Conservation (phyloP, 1,140 invertebrate genomes). For the Drepana arcuata region DNA sequence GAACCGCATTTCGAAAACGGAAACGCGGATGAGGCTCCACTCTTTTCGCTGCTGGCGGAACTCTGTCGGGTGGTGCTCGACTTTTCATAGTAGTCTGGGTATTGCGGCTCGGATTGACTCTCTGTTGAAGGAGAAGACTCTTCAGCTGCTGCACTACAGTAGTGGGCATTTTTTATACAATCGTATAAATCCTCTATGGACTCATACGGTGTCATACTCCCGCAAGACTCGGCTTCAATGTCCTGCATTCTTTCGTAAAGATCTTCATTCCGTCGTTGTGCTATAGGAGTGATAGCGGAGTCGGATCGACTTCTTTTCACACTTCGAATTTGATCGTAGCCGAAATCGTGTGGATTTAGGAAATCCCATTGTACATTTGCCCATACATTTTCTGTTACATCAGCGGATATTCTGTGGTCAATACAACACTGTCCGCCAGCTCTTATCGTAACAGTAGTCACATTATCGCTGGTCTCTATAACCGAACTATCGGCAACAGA, state of each 20-base stretch:
- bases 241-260: conserved; percentile 55
- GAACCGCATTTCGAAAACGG: conserved; percentile 64
- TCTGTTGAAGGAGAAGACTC: conserved; percentile 57
- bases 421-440: conserved; percentile 53
- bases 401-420: conserved; percentile 62
- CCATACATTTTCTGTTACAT: conserved; percentile 61
- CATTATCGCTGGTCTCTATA: conserved; percentile 40
- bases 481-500: conserved; percentile 37
- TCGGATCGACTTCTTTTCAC: conserved; percentile 63
- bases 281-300: conserved; percentile 50
- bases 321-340: conserved; percentile 57
- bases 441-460: conserved; percentile 49
- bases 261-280: conserved; percentile 44
- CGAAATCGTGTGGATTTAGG: conserved; percentile 56
- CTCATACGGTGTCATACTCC: conserved; percentile 64
- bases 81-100: conserved; percentile 54
- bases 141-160: conserved; percentile 38
- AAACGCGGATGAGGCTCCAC: conserved; percentile 58
- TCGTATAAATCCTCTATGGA: conserved; percentile 69
- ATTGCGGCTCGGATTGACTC: conserved; percentile 53
- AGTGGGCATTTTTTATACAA: conserved; percentile 60
- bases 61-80: conserved; percentile 52
- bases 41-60: conserved; percentile 59
- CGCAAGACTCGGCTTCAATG: conserved; percentile 51
- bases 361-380: conserved; percentile 68